Percentiles rank a stretch among this genome's conserved stretches.
These are phyloP conservation scores for Poeciliopsis infans DNA, from an alignment of 2,797 vertebrate genomes.

Conservation along the genomic window DNA sequence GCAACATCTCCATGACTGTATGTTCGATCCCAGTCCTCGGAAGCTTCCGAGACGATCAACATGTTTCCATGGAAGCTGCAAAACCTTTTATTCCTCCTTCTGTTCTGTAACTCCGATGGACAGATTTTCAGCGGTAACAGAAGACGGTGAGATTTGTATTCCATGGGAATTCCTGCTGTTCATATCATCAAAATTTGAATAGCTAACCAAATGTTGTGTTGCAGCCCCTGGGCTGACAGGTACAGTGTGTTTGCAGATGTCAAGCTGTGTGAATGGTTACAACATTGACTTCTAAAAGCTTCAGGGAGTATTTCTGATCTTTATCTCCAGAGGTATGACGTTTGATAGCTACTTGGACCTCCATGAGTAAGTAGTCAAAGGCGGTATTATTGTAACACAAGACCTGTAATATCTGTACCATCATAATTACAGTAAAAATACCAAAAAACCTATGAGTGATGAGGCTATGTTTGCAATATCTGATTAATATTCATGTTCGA, in stretches of 20 bases:
- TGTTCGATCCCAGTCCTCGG: slow-evolving; percentile 27
- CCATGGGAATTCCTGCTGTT: neutral
- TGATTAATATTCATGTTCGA: neutral
- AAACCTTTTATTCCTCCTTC: slow-evolving; percentile 25
- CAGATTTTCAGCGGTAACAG: fast-evolving
- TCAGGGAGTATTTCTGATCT: slow-evolving; percentile 1
- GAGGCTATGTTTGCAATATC: neutral
- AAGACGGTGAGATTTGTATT: slow-evolving; percentile 7
- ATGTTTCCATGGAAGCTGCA: slow-evolving; percentile 44
- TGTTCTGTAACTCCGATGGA: slow-evolving; percentile 30
- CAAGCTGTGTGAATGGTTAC: neutral
- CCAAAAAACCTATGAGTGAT: neutral
- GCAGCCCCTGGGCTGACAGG: neutral
- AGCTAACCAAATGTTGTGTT: slow-evolving; percentile 15
- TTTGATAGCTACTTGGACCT: fast-evolving
- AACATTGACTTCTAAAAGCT: neutral
- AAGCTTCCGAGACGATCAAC: slow-evolving; percentile 1
- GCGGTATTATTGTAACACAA: neutral
- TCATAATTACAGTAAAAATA: too few species aligned
- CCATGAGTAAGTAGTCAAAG: slow-evolving; percentile 40
- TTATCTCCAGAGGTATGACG: neutral
- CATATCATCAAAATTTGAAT: neutral
- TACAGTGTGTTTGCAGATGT: neutral
- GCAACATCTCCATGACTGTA: neutral
- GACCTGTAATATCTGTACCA: neutral